Base-by-base conservation (phyloP, 1,140 invertebrate species). In the Trichogramma pretiosum region DNA sequence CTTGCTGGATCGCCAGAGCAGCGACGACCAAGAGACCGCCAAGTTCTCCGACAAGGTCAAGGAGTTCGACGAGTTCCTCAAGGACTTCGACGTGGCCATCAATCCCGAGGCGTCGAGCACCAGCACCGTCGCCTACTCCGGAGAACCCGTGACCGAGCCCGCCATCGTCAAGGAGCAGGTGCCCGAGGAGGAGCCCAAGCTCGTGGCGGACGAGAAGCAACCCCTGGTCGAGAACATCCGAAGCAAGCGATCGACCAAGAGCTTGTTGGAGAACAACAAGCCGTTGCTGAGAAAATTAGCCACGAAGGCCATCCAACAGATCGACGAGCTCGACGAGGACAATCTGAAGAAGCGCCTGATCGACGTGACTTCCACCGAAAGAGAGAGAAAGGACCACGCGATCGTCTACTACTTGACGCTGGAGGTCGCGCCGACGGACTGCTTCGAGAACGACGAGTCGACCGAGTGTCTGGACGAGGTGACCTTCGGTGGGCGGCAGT, bases 241-340 rank as follows among this genome's bases (percentile, higher is more conserved):
- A 11, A 41, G 40, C 43, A 35, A 51, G 35, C 34, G 49, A 46
- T 46, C 32, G 7, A 8, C 30, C 8, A 49, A 35, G 11, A 48
- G 46, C 22, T 5, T 11, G 8, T 13, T 56, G 61, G 19, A 57
- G 57, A 46, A 57, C 62, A 44, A 23, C 9, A 51, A 51, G 5
- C 2, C 30, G 43, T 48, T 48, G 46, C 17, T 68, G n/a, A 56
- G 63, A 45, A 62, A 65, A 54, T 59, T 73, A 16, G 64, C 72
- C 3, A 51, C 62, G 37, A 65, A 64, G 51, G 71, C 63, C 5
- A 53, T 75, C 2, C 56, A 66, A 17, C 53, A 62, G 22, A 43
- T 74, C 13, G 74, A 76, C 46, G 53, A 58, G 7, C 54, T 61
- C 43, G 66, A 72, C 36, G 63, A 65, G 23, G 68, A 68, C 42